Conservation (phyloP, 2,113 vertebrate species). For the Aphelocoma coerulescens region DNA sequence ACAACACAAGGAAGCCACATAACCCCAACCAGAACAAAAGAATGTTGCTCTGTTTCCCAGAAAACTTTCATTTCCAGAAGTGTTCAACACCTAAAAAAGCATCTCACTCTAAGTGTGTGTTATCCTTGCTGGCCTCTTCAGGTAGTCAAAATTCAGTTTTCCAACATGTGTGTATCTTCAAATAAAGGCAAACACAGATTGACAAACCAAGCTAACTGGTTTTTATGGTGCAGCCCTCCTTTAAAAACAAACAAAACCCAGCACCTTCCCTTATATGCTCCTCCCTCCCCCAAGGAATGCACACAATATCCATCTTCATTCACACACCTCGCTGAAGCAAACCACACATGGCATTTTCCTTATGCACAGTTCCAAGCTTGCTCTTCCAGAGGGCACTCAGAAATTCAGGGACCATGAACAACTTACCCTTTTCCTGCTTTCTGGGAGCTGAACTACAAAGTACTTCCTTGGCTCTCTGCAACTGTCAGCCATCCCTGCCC, state of each 20-base stretch:
- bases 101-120: not conserved
- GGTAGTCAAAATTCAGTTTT: not conserved
- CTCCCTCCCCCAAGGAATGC: not conserved
- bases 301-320: not conserved
- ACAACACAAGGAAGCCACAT: not conserved
- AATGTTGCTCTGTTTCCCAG: not conserved
- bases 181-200: not conserved
- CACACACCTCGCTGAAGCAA: not conserved
- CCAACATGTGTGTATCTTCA: not conserved
- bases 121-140: not conserved
- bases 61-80: not conserved
- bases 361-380: not conserved
- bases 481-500: not conserved
- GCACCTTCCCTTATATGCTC: not conserved
- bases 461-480: not conserved
- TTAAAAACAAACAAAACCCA: not conserved
- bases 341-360: not conserved
- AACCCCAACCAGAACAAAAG: not conserved
- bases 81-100: not conserved
- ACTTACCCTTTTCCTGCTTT: rapidly evolving
- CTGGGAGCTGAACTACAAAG: not conserved
- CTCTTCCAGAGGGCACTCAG: not conserved
- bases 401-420: not conserved
- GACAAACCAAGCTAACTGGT: not conserved
- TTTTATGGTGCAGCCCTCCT: not conserved